Evolutionary conservation across 2,113 vertebrate genomes (phyloP), one percentile per base, ranked within the genome.

Genomic region (Pleuronectes platessa): DNA sequence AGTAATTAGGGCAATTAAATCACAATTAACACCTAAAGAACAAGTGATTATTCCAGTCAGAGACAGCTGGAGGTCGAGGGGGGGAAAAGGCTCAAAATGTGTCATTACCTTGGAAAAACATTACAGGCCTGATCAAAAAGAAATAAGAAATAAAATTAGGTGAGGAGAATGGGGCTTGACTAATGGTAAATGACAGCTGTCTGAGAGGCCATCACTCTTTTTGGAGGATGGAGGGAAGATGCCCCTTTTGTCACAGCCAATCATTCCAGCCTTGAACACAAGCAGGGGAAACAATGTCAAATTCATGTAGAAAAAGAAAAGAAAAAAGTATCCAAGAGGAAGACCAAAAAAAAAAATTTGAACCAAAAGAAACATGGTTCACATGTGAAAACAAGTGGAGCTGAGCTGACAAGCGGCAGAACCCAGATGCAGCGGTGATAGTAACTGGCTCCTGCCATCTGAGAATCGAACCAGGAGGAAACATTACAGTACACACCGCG

Each of bases 1-100:
- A 82, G 89, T 94, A 94, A 94, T 94, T 94, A 90, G 86, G 81
- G 64, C 85, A 93, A 95, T 93, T 94, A 93, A 93, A 88, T 82
- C 71, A 47, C 90, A 94, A 95, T 95, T 94, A 93, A 90, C 65
- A 53, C 68, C 71, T 77, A 64, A 83, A 79, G 86, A 90, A 73
- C 71, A 74, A 81, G 82, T 88, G 78, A 90, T 87, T 84, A 88
- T 61, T 83, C 66, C 12, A 87, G 71, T 76, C 58, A 69, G 49
- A 68, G 63, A 79, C 82, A 85, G 79, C 68, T 23, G 49, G 60
- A 68, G 47, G 67, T 54, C 65, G 51, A 21, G 37, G 55, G 31
- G 31, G 9, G 45, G 49, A 67, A 69, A 61, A 17, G 60, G 42
- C 17, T 71, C 15, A 65, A 69, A 75, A 67, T 49, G 15, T 54